phyloP scores from a whole-genome alignment of 64 coral and sea anemone genomes.

The Actinia equina region DNA sequence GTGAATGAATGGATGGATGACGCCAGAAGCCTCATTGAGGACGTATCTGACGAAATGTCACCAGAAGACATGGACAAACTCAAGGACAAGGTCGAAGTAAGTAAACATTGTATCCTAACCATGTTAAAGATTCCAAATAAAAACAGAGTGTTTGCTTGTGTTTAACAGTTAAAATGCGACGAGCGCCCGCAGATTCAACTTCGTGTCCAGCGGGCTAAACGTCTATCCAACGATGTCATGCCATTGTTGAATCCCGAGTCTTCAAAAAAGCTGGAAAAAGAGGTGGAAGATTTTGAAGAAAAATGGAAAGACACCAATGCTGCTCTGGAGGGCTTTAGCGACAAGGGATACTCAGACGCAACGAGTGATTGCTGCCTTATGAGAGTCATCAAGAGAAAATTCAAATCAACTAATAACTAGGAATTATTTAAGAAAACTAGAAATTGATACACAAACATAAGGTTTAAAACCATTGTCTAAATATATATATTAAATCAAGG shows the following conservation, averaged over 20 bases:
- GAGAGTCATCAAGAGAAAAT: slow-evolving; percentile 44
- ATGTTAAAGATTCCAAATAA: neutral
- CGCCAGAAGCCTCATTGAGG: neutral
- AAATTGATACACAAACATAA: neutral
- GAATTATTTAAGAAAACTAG: neutral
- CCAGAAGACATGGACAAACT: slow-evolving; percentile 34
- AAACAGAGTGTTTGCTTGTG: neutral
- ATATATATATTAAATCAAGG: too few species aligned
- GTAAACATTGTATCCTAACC: neutral
- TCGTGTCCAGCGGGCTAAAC: slow-evolving; percentile 38
- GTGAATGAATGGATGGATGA: slow-evolving; percentile 57
- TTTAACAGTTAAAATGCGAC: slow-evolving; percentile 40
- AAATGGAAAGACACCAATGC: slow-evolving; percentile 27
- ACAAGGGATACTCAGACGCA: slow-evolving; percentile 47
- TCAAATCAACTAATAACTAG: slow-evolving; percentile 41
- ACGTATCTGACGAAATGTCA: slow-evolving; percentile 20
- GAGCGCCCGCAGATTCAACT: slow-evolving; percentile 21
- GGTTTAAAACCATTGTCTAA: neutral
- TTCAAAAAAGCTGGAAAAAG: slow-evolving; percentile 27
- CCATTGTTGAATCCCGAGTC: slow-evolving; percentile 31
- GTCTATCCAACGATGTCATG: slow-evolving; percentile 34
- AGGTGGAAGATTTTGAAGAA: slow-evolving; percentile 42
- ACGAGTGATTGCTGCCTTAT: slow-evolving; percentile 40
- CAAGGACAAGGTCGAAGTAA: slow-evolving; percentile 51
- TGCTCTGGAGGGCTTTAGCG: slow-evolving; percentile 46